phyloP scores from a whole-genome alignment of 2,113 vertebrate genomes.

The human region DNA sequence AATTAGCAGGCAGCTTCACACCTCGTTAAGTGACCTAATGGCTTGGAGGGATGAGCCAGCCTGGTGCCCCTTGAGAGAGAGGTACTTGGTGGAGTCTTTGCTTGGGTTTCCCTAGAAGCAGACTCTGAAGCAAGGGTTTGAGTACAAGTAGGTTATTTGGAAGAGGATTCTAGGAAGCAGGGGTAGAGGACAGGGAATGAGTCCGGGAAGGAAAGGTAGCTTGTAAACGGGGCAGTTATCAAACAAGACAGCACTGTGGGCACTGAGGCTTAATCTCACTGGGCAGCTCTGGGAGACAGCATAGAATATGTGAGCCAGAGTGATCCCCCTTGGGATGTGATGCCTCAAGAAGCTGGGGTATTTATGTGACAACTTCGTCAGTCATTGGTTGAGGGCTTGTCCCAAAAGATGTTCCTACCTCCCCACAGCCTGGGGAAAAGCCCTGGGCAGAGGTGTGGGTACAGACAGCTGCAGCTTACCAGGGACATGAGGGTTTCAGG shows the following conservation, averaged over 20 bases:
- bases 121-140: neutral
- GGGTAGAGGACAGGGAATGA: neutral
- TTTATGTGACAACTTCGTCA: neutral
- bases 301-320: neutral
- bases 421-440: neutral
- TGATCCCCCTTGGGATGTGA: neutral
- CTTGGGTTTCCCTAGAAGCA: neutral
- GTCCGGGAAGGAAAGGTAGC: neutral
- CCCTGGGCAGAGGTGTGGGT: neutral
- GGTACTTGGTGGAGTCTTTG: neutral
- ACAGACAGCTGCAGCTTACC: neutral
- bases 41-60: slow-evolving; percentile 39
- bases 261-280: neutral
- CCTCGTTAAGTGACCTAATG: slow-evolving; percentile 54
- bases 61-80: slow-evolving; percentile 5
- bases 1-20: neutral
- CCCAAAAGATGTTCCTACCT: neutral
- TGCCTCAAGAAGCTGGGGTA: neutral
- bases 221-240: neutral
- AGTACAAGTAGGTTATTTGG: neutral
- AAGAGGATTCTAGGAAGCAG: neutral
- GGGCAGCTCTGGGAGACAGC: neutral
- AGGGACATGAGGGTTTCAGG: accelerated
- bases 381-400: neutral
- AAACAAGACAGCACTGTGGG: neutral